Base-by-base conservation (phyloP, 2,797 vertebrate species). In the Sebastes miniatus region DNA sequence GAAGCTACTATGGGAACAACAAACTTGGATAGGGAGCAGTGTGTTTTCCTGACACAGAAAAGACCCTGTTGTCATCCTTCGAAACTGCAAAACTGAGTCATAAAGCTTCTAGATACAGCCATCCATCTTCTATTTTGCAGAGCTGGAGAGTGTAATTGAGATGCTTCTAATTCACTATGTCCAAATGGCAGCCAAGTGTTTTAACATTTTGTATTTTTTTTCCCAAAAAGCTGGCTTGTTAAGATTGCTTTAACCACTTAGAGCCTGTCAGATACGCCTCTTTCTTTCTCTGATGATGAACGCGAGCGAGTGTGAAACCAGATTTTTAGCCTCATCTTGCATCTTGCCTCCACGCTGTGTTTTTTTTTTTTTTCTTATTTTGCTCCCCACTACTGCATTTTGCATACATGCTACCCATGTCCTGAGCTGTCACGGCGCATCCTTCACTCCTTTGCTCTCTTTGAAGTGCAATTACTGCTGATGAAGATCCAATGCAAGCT, bases 401-500 rank as follows among this genome's bases (percentile, higher is more conserved):
- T 83, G 80, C 85, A 87, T 6, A 54, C 63, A 25, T 32, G 25
- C 66, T 22, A 70, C 72, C 76, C 80, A 8, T 80, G 87, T 88
- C 87, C 76, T 78, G 56, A 83, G 77, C 83, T 75, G 83, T 90
- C 90, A 86, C 29, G 29, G 69, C 16, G 3, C 64, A 86, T 87
- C 83, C 56, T 62, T 81, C 77, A 73, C 83, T 86, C 79, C 22
- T 84, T 77, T 73, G 50, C 70, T 69, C 75, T 72, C 89, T 90
- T 87, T 89, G 84, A 90, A 89, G 89, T 67, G 80, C 77, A 90
- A 88, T 91, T 89, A 82, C 73, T n/a, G 58, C 71, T 91, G 88
- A 92, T 90, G 84, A 93, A 90, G 86, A 92, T 90, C 88, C 88
- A 88, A 87, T 83, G 79, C 66, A 67, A 36, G 73, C 84, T 78